Base-by-base conservation (phyloP, 2,888 invertebrate species). In the Germaria angustata region DNA sequence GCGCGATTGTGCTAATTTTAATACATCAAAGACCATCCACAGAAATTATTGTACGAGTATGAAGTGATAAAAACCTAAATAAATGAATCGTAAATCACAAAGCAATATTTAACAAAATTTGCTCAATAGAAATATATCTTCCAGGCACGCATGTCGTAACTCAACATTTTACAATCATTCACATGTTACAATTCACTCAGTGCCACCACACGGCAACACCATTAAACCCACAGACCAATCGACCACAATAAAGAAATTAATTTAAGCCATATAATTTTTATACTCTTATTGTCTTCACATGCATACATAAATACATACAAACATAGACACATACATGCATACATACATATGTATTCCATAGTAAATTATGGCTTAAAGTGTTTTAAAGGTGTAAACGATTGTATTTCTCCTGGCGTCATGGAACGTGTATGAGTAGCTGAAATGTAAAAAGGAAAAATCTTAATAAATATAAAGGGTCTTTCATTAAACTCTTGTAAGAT, bases 131-230 rank as follows among this genome's bases (percentile, higher is more conserved):
- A 57, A 57, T 49, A 44, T 71, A 36, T 53, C 72, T 77, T 53
- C 46, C 49, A 55, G 41, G 53, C 77, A 78, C 63, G 72, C 81
- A 78, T 72, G 63, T 61, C 73, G 63, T 81, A 78, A 81, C 49
- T 78, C 49, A 32, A 55, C 46, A 51, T 66, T 75, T 75, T 53
- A 55, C 7, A 4, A 49, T 39, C 59, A 32, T 44, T 51, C 66
- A 61, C 22, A 49, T 46, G 20, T 59, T 55, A 53, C 39, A 59
- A 53, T 15, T 63, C 34, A 66, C 20, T 34, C 24, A 34, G 1
- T 28, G 7, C 34, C 22, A 24, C 15, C 39, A 65, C 7, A 32
- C 46, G 15, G 20, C 20, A 65, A 41, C 28, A 41, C 13, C n/a
- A 44, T 51, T 11, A 49, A 49, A 61, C 61, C 49, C 28, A 68